Evolutionary conservation across 2,888 invertebrate genomes (phyloP).

Genomic region (Artemia sinica): DNA sequence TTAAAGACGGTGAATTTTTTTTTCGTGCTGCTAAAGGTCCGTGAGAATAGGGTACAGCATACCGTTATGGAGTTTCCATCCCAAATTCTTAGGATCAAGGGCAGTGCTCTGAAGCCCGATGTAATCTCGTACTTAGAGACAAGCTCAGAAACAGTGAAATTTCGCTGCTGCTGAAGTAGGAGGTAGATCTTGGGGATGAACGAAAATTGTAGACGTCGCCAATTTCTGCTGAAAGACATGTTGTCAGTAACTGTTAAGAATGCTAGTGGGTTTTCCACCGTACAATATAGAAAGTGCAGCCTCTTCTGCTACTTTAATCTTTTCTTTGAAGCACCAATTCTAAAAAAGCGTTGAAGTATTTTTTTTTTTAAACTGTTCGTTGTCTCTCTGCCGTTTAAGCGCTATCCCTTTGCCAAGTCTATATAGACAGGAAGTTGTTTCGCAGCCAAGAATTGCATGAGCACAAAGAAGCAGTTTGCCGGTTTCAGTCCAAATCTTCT

Average conservation of each 20-base stretch:
- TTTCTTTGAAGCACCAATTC: too few relatives aligned
- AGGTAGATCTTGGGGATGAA: too few relatives aligned
- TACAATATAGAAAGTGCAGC: constrained; percentile 9
- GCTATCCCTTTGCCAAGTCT: constrained; percentile 7
- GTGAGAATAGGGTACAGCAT: too few relatives aligned
- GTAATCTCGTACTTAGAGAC: constrained; percentile 9
- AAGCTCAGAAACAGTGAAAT: background rate
- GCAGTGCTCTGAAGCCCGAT: constrained; percentile 10
- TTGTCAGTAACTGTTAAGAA: background rate
- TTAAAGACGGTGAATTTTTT: too few relatives aligned
- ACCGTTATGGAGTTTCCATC: constrained; percentile 9
- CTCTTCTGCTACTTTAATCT: constrained; percentile 6
- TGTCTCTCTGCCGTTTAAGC: constrained; percentile 7
- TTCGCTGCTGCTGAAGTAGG: too few relatives aligned
- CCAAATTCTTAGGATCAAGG: constrained; percentile 7
- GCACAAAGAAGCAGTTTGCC: too few relatives aligned
- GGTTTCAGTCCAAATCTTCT: too few relatives aligned
- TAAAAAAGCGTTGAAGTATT: too few relatives aligned
- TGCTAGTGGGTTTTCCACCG: constrained; percentile 10
- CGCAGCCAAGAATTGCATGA: too few relatives aligned
- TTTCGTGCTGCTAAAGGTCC: too few relatives aligned
- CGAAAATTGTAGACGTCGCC: constrained; percentile 4
- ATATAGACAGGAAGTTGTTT: too few relatives aligned
- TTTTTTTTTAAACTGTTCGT: constrained; percentile 1
- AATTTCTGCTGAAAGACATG: constrained; percentile 2